Evolutionary conservation across 2,797 vertebrate genomes (phyloP).

Genomic region (Epinephelus awoara): DNA sequence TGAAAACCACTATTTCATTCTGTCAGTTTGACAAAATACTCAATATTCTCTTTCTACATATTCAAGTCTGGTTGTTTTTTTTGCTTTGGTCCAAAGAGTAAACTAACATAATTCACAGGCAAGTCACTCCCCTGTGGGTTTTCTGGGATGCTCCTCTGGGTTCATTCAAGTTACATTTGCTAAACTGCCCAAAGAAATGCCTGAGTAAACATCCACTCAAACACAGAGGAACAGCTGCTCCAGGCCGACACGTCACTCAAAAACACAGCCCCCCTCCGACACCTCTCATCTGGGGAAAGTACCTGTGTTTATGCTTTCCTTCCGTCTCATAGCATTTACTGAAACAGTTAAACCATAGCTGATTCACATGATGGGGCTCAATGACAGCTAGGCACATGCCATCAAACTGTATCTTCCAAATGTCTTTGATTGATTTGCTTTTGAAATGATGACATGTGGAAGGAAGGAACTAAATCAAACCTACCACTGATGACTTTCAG

Average conservation of each 20-base stretch:
- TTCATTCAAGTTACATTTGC: conserved; percentile 13
- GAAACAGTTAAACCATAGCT: conserved; percentile 18
- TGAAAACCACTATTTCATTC: not conserved
- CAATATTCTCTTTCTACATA: not conserved
- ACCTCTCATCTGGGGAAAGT: conserved; percentile 56
- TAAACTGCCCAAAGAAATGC: conserved; percentile 24
- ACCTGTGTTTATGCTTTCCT: conserved; percentile 40
- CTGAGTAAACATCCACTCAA: conserved; percentile 41
- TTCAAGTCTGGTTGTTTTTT: not conserved
- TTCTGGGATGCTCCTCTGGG: conserved; percentile 22
- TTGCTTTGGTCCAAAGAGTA: not conserved
- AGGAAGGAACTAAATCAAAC: conserved; percentile 64
- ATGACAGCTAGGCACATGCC: not conserved
- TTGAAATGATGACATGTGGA: not conserved
- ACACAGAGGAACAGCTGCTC: conserved; percentile 39
- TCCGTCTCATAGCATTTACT: conserved; percentile 20
- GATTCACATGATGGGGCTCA: conserved; percentile 18
- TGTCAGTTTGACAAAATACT: not conserved
- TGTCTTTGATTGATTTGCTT: conserved; percentile 2
- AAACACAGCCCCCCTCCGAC: not conserved
- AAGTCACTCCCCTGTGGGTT: not conserved
- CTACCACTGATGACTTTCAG: conserved; percentile 96
- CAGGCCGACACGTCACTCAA: conserved; percentile 47
- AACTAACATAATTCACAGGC: not conserved
- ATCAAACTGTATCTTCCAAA: not conserved